Conservation (phyloP, 2,888 invertebrate genomes). For the Endomychus coccineus region DNA sequence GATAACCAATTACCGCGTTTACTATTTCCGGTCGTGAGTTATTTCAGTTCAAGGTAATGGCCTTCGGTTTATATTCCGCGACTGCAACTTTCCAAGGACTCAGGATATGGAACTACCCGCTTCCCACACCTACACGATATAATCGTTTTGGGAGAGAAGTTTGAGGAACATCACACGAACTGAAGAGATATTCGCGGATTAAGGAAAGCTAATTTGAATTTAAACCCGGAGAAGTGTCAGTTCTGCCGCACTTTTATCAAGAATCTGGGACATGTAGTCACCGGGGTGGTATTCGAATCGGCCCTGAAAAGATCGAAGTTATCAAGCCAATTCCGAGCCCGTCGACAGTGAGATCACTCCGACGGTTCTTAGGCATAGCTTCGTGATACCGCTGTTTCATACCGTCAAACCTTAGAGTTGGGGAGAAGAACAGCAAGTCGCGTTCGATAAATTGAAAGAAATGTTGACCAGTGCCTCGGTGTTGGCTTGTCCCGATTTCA, state of each 20-base stretch:
- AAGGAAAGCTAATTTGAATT: conserved; percentile 18
- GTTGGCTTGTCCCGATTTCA: conserved; percentile 20
- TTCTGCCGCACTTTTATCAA: conserved; percentile 15
- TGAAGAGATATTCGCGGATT: conserved; percentile 22
- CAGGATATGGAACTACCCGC: too few species aligned
- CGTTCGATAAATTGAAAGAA: conserved; percentile 10
- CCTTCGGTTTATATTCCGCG: too few species aligned
- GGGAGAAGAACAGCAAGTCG: conserved; percentile 2
- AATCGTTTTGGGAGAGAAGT: too few species aligned
- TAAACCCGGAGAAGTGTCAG: conserved; percentile 25
- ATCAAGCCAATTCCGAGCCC: conserved; percentile 9
- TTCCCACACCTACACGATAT: too few species aligned
- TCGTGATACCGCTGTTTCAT: conserved; percentile 24
- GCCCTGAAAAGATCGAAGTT: conserved; percentile 14
- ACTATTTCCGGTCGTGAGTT: too few species aligned
- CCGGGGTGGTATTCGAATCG: conserved; percentile 10
- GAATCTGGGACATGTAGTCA: conserved; percentile 16
- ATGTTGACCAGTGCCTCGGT: conserved; percentile 6
- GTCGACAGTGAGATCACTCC: conserved; percentile 17
- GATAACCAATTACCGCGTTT: too few species aligned
- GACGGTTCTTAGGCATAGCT: conserved; percentile 22
- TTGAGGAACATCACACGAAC: too few species aligned
- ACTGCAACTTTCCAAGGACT: too few species aligned
- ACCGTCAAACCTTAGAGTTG: background rate
- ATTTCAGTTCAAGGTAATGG: too few species aligned